Percentiles rank a stretch among this genome's conserved stretches.
These are phyloP conservation scores for Alcis repandata DNA, from an alignment of 2,888 invertebrate species.

Conservation along the genomic window DNA sequence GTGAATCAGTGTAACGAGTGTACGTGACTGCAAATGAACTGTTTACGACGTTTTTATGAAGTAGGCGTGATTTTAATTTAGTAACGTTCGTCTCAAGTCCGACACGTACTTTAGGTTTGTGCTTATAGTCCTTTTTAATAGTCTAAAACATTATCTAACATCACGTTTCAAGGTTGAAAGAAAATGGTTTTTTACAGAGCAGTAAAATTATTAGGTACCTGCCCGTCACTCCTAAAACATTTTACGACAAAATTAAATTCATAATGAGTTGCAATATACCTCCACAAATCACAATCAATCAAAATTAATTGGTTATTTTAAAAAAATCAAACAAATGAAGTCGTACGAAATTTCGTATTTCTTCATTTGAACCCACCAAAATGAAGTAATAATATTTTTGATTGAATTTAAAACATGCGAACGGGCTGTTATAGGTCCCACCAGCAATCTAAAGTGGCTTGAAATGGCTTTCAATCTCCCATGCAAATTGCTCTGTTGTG, in stretches of 20 bases:
- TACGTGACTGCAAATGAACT: conserved; percentile 43
- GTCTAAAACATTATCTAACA: neutral
- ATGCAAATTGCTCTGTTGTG: conserved; percentile 34
- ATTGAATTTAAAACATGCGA: conserved; percentile 30
- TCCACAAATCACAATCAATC: neutral
- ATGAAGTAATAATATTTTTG: conserved; percentile 1
- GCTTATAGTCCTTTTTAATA: neutral
- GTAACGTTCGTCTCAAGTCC: conserved; percentile 27
- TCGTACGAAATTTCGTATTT: neutral
- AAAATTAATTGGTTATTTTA: neutral
- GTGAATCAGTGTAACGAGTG: conserved; percentile 56
- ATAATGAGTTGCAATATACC: too few relatives aligned
- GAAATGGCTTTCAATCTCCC: conserved; percentile 36
- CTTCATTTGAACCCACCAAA: neutral
- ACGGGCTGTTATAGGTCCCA: conserved; percentile 27
- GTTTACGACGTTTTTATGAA: conserved; percentile 35
- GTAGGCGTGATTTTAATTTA: conserved; percentile 28
- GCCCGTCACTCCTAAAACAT: too few relatives aligned
- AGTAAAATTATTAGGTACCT: neutral
- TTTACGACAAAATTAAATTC: too few relatives aligned
- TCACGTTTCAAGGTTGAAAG: neutral
- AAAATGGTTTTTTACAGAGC: neutral
- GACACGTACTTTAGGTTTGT: conserved; percentile 13
- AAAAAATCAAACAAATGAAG: neutral
- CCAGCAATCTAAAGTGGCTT: conserved; percentile 33